Percentiles rank a stretch among this genome's conserved stretches.
These are phyloP conservation scores for Orthonychiurus folsomi DNA, from an alignment of 2,888 invertebrate species.

Conservation along the genomic window DNA sequence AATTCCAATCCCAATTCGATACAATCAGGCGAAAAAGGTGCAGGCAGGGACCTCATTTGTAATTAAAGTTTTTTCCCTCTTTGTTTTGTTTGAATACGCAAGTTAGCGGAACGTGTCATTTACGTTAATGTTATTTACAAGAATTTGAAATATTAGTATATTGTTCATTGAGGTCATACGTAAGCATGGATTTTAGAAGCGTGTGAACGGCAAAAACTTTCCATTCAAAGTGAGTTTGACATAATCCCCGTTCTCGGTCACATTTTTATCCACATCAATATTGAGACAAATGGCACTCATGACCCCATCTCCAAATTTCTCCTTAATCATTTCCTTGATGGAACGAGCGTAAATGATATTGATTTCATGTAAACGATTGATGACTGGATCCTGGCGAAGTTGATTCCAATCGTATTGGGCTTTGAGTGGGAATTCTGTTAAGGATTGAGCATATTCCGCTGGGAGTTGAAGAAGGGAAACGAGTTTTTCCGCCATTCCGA, in stretches of 20 bases:
- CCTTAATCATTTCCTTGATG: conserved; percentile 33
- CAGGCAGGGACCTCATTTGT: too few species aligned
- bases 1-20: too few species aligned
- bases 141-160: too few species aligned
- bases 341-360: conserved; percentile 29
- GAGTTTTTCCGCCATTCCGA: conserved; percentile 20
- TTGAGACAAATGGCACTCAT: conserved; percentile 37
- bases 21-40: too few species aligned
- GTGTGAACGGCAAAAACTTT: conserved; percentile 32
- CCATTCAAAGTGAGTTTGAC: conserved; percentile 30
- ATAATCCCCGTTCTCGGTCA: conserved; percentile 21
- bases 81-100: background rate
- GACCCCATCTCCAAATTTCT: conserved; percentile 38
- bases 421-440: conserved; percentile 30
- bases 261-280: conserved; percentile 29
- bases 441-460: conserved; percentile 12
- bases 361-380: conserved; percentile 32
- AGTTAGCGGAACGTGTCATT: too few species aligned
- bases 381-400: conserved; percentile 30
- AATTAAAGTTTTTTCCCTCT: background rate
- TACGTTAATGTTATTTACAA: too few species aligned
- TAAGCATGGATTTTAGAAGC: background rate
- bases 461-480: conserved; percentile 11
- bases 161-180: too few species aligned
- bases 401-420: conserved; percentile 23